phyloP scores from a whole-genome alignment of 2,888 invertebrate genomes.

The Chirona hameri region DNA sequence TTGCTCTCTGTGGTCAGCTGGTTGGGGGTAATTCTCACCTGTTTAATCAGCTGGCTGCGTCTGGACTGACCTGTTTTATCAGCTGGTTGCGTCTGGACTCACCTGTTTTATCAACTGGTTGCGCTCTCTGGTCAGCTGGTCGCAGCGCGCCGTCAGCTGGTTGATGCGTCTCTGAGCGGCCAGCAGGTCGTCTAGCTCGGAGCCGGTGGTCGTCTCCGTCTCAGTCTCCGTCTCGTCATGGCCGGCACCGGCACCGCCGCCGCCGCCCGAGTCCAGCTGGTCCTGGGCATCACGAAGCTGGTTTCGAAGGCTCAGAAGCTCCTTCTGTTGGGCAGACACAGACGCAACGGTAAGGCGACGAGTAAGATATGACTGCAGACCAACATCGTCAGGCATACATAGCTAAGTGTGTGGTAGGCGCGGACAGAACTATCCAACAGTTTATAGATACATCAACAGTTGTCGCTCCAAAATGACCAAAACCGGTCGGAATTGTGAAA shows the following conservation, averaged over 20 bases:
- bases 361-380: too few relatives aligned
- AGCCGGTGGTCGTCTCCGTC: too few relatives aligned
- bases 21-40: background rate
- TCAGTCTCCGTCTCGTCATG: too few relatives aligned
- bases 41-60: background rate
- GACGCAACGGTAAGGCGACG: too few relatives aligned
- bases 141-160: background rate
- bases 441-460: too few relatives aligned
- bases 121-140: background rate
- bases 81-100: background rate
- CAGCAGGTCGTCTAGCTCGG: slow-evolving; percentile 13
- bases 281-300: slow-evolving; percentile 9
- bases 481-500: too few relatives aligned
- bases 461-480: too few relatives aligned
- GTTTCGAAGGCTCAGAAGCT: slow-evolving; percentile 2
- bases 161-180: background rate
- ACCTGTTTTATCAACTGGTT: background rate
- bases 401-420: too few relatives aligned
- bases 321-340: background rate
- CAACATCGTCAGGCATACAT: too few relatives aligned
- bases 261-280: background rate
- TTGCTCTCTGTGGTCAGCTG: background rate
- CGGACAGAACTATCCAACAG: too few relatives aligned
- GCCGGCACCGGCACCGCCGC: background rate
- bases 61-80: background rate